phyloP scores from a whole-genome alignment of 2,113 vertebrate species.

The Rhinolophus sinicus region DNA sequence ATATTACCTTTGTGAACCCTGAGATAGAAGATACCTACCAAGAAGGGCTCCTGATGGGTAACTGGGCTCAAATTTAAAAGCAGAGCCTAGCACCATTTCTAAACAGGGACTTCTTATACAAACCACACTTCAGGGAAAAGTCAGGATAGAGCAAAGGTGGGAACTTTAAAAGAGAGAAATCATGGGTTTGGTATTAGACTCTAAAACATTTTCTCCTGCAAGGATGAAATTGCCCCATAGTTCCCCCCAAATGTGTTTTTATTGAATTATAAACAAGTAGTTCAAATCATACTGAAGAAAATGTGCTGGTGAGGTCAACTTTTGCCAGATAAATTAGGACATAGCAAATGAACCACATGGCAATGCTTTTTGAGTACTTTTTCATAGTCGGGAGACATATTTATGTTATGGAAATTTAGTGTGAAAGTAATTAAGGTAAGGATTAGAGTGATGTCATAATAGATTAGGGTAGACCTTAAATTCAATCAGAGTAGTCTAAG shows the following conservation, averaged over 20 bases:
- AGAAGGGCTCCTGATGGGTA: too few species aligned
- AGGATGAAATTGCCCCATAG: background rate
- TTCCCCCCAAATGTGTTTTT: background rate
- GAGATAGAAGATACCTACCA: too few species aligned
- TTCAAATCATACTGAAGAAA: background rate
- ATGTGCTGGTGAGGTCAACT: background rate
- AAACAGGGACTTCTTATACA: too few species aligned
- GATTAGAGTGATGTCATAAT: background rate
- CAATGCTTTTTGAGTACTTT: background rate
- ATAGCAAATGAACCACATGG: background rate
- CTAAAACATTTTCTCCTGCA: background rate
- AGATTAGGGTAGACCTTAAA: background rate
- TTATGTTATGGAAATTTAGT: background rate
- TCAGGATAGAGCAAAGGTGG: background rate
- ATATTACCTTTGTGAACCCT: background rate
- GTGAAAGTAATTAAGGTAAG: background rate
- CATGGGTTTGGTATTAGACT: background rate
- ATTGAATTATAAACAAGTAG: background rate
- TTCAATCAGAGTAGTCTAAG: background rate
- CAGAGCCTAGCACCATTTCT: too few species aligned
- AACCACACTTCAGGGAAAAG: too few species aligned
- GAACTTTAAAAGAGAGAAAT: background rate
- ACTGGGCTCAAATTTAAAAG: too few species aligned
- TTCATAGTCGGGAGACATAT: background rate
- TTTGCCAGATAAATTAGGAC: constrained; percentile 18